A percentile compares a stretch with the other conserved stretches of the same genome.
phyloP scores from a whole-genome alignment of 2,888 invertebrate genomes.

The Odontocerum albicorne region DNA sequence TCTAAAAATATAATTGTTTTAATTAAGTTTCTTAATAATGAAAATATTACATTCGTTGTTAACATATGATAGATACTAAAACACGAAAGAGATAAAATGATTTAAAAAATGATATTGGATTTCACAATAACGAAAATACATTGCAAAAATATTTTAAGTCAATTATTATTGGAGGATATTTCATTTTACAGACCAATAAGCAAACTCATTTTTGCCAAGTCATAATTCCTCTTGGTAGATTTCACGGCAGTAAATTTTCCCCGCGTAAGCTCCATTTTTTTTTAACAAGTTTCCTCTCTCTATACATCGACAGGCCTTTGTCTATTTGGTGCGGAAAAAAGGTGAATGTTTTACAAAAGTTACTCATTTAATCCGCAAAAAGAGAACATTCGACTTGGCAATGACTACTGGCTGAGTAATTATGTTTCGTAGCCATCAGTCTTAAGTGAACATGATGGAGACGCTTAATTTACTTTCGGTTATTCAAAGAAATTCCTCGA shows the following conservation, averaged over 20 bases:
- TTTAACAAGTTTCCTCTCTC: not conserved
- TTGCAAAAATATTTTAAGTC: too few relatives aligned
- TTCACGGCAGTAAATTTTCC: constrained; percentile 3
- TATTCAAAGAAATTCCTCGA: too few relatives aligned
- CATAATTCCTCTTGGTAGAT: constrained; percentile 4
- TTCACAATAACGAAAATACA: too few relatives aligned
- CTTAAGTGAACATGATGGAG: constrained; percentile 12
- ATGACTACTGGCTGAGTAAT: constrained; percentile 10
- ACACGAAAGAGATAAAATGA: too few relatives aligned
- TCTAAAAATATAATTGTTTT: too few relatives aligned
- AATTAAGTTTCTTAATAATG: too few relatives aligned
- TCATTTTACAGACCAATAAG: not conserved
- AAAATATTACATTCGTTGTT: too few relatives aligned
- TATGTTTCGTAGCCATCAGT: constrained; percentile 20
- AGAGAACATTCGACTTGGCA: constrained; percentile 15
- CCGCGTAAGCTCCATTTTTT: not conserved
- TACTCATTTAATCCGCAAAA: constrained; percentile 27
- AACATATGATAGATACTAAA: too few relatives aligned
- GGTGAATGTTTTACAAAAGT: constrained; percentile 18
- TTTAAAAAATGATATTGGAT: too few relatives aligned
- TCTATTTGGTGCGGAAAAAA: constrained; percentile 11
- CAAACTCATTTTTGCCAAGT: not conserved
- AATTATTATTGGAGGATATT: too few relatives aligned
- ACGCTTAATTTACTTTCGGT: constrained; percentile 6
- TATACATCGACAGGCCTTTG: constrained; percentile 9